Base-by-base conservation (phyloP, 2,113 vertebrate genomes). In the Paradoxurus hermaphroditus region DNA sequence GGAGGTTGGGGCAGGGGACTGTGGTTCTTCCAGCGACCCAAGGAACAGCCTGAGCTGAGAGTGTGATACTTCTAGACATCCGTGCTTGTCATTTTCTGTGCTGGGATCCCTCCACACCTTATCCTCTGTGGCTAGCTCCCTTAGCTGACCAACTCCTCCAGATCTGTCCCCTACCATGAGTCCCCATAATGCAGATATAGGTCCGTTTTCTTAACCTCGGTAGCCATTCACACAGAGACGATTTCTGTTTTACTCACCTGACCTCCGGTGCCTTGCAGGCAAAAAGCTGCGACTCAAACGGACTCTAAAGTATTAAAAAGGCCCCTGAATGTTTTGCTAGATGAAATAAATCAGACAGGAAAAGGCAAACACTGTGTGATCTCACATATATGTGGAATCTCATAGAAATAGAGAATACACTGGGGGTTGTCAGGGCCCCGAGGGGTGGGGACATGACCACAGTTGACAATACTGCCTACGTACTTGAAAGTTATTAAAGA, bases 101-200 rank as follows among this genome's bases (percentile, higher is more conserved):
- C 85, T 63, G 59, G 36, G 62, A 79, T 29, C 91, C 46, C 84
- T 44, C 39, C 39, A 19, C 25, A 3, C 4, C 27, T 67, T 14
- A 25, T 36, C n/a, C 16, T 12, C 70, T 10, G 13, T 41, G 72
- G 6, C 39, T 49, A 65, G 59, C 36, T 16, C 63, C 53, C 63
- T 53, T 65, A 75, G 68, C 39, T 63, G 53, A 72, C 59, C 59
- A 15, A 14, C 8, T 21, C 51, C 44, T 65, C 44, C 4, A 0
- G 12, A 3, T 27, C 25, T 16, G 31, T 31, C 70, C 81, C 6
- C 78, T 4, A 0, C 1, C 0, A 27, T 7, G 63, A 39, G 10
- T 46, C 46, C 41, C 65, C 44, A 1, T 0, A 8, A n/a, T 8
- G 29, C 29, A 81, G 0, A 1, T 0, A 14, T 0, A 39, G 41